Evolutionary conservation across 2,113 vertebrate species (phyloP), one percentile per base, ranked within the genome.

Genomic region (Neopipo cinnamomea): DNA sequence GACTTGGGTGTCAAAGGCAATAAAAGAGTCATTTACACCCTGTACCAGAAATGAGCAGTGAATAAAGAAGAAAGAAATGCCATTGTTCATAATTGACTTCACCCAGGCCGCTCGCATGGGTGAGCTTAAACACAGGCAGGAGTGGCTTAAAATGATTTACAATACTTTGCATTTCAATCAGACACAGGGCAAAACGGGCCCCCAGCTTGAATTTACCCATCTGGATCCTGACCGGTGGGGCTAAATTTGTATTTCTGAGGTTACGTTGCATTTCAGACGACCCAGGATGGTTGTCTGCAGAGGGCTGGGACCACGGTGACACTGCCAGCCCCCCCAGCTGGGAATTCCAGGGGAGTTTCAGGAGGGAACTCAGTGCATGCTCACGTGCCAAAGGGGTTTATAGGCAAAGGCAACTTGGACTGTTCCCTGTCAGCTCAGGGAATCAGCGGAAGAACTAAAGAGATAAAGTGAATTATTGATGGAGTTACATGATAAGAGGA

Each of bases 321-420:
- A 4, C 46, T 84, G 59, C 39, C 66, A 39, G 33, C 31, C 8
- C 30, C 56, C 30, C 8, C 44, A 44, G 62, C 0, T 72, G 85
- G 78, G 71, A 44, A 23, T 61, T 25, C 68, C 18, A 11, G 7
- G 12, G 52, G 35, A 44, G n/a, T 78, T 85, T 61, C 33, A 21
- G 0, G 0, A 20, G 37, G 1, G 39, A 67, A 14, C n/a, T 14
- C 0, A 0, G 4, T 33, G 31, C 0, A 0, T 42, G 65, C 59
- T 50, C 46, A 46, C 0, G 0, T 66, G 55, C 50, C 59, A 30
- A 35, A n/a, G 50, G 39, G 17, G 24, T 52, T 77, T 39, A 2
- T 2, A 27, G 61, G 59, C 4, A 23, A 65, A 59, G 58, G 58
- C 35, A 68, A 6, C 37, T 56, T 39, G 8, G 61, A 42, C 15